A percentile compares a stretch with the other conserved stretches of the same genome.
Evolutionary conservation across 2,797 vertebrate species (phyloP).

Genomic region (Labeo calbasu): DNA sequence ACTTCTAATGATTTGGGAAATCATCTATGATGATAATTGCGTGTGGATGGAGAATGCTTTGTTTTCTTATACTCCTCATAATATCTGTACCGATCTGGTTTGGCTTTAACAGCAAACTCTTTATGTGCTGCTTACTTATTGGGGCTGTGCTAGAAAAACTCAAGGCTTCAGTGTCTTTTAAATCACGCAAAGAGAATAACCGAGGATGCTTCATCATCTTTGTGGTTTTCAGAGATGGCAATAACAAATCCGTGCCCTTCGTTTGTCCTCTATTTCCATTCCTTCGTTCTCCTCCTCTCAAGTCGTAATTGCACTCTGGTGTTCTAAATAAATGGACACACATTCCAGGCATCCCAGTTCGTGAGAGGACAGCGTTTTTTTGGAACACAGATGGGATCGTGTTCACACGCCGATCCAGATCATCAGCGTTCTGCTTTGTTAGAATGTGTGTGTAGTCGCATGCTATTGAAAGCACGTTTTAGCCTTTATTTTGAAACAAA

Average conservation of each 20-base stretch:
- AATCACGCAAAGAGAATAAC: constrained; percentile 41
- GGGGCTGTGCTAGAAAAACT: constrained; percentile 59
- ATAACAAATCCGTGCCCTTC: constrained; percentile 43
- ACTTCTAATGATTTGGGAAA: constrained; percentile 5
- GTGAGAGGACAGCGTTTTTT: constrained; percentile 40
- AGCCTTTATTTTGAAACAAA: neutral
- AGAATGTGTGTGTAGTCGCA: neutral
- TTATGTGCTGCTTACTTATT: constrained; percentile 64
- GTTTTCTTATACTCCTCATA: neutral
- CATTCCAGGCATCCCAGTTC: constrained; percentile 52
- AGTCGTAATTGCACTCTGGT: constrained; percentile 54
- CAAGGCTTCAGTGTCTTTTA: constrained; percentile 53
- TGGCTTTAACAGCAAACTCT: constrained; percentile 57
- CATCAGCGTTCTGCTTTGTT: constrained; percentile 1
- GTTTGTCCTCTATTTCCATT: constrained; percentile 48
- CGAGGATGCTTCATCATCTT: constrained; percentile 54
- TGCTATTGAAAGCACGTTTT: neutral
- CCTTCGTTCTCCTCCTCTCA: constrained; percentile 38
- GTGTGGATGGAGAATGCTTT: neutral
- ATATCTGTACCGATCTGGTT: constrained; percentile 34
- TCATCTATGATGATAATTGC: neutral
- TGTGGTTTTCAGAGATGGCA: constrained; percentile 55
- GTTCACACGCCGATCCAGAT: constrained; percentile 38
- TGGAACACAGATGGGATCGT: constrained; percentile 54
- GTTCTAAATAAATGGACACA: constrained; percentile 56